Conservation (phyloP, 2,888 invertebrate species). For the Coelinius sp. region DNA sequence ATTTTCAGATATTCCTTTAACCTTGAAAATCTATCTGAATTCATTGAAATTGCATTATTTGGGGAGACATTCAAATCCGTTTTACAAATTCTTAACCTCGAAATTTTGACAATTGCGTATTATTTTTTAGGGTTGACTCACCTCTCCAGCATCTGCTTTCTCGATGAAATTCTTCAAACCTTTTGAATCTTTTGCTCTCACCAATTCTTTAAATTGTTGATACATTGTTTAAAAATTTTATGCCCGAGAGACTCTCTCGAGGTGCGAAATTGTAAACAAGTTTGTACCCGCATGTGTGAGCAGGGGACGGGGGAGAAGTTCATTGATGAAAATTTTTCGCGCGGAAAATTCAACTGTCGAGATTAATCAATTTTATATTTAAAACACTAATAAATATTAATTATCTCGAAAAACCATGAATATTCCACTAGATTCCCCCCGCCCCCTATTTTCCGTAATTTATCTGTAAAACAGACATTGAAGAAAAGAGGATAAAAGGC, state of each 20-base stretch:
- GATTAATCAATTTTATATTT: neutral
- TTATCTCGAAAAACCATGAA: neutral
- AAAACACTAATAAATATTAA: neutral
- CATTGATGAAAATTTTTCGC: neutral
- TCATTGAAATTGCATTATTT: too few species aligned
- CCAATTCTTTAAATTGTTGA: slow-evolving; percentile 36
- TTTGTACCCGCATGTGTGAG: neutral
- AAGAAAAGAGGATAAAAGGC: neutral
- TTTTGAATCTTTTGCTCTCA: slow-evolving; percentile 44
- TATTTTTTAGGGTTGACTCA: neutral
- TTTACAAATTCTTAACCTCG: neutral
- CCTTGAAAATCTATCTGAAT: too few species aligned
- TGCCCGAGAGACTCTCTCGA: neutral
- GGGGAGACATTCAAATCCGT: too few species aligned
- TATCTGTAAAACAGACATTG: neutral
- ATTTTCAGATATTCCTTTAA: too few species aligned
- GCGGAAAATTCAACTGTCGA: too few species aligned
- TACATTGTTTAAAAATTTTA: slow-evolving; percentile 29
- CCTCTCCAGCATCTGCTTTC: slow-evolving; percentile 40
- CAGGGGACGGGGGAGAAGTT: too few species aligned
- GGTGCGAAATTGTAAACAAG: neutral
- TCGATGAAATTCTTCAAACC: slow-evolving; percentile 49
- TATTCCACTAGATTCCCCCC: neutral
- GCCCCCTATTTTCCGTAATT: neutral
- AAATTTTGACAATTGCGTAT: neutral